Evolutionary conservation across 2,888 invertebrate genomes (phyloP).

Genomic region (Drosophila borealis): DNA sequence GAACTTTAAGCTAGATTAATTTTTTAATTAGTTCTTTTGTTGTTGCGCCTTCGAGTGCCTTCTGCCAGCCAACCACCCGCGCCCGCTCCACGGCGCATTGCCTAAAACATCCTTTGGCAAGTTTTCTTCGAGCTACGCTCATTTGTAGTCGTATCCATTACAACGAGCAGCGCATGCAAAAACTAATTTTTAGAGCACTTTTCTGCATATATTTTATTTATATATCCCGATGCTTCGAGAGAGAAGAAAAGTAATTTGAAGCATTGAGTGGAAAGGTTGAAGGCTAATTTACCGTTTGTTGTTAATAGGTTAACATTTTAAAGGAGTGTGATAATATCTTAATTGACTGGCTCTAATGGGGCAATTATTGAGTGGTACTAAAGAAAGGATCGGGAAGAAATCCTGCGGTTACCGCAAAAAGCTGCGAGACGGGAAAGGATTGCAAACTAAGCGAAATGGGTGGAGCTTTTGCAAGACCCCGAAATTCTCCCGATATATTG

Average conservation of each 20-base stretch:
- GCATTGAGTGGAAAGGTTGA: background rate
- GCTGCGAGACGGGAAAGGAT: too few relatives aligned
- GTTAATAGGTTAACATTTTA: slow-evolving; percentile 4
- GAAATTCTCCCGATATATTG: too few relatives aligned
- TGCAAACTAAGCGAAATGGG: too few relatives aligned
- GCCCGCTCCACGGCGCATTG: slow-evolving; percentile 1
- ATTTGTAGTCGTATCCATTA: slow-evolving; percentile 73
- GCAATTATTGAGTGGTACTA: too few relatives aligned
- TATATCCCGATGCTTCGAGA: slow-evolving; percentile 14
- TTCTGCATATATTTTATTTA: slow-evolving; percentile 49
- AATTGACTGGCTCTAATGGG: background rate
- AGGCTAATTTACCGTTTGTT: background rate
- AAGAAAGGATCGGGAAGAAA: too few relatives aligned
- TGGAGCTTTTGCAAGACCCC: too few relatives aligned
- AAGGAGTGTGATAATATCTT: background rate
- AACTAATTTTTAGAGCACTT: slow-evolving; percentile 73
- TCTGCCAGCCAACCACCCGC: slow-evolving; percentile 31
- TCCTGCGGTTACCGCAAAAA: too few relatives aligned
- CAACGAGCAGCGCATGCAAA: slow-evolving; percentile 62
- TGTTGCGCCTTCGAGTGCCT: slow-evolving; percentile 74
- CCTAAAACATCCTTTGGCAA: slow-evolving; percentile 59
- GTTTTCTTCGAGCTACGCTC: slow-evolving; percentile 51
- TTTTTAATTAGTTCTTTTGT: slow-evolving; percentile 83
- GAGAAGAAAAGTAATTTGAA: background rate
- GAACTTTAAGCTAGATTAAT: slow-evolving; percentile 82